These are phyloP conservation scores for Acleris emargana DNA, from an alignment of 2,888 invertebrate genomes.

Conservation along the genomic window DNA sequence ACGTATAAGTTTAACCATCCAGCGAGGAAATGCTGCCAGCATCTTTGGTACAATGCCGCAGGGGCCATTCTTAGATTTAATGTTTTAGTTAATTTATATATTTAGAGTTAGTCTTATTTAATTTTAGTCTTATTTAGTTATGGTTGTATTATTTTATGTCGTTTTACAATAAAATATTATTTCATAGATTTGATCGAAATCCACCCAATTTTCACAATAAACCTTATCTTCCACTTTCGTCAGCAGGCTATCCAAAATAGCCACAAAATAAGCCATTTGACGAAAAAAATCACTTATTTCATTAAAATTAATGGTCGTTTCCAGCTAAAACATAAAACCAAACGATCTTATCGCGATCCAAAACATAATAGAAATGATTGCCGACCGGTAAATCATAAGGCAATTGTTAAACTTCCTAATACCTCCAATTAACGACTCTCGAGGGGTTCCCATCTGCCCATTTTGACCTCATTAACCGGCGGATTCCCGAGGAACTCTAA, in stretches of 20 bases:
- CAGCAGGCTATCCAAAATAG: neutral
- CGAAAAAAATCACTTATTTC: neutral
- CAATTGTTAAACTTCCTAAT: conserved; percentile 30
- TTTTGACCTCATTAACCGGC: conserved; percentile 12
- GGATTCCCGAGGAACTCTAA: neutral
- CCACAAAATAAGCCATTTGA: neutral
- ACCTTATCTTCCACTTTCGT: neutral
- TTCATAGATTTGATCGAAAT: too few species aligned
- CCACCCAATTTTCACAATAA: neutral
- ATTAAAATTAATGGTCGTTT: conserved; percentile 18
- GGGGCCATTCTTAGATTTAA: too few species aligned
- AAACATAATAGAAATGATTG: conserved; percentile 26
- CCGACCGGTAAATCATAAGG: conserved; percentile 25
- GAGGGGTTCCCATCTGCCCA: conserved; percentile 4
- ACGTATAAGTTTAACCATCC: too few species aligned
- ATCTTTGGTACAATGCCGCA: too few species aligned
- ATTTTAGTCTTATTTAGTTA: too few species aligned
- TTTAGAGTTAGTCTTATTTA: too few species aligned
- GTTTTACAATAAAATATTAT: too few species aligned
- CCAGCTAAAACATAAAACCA: conserved; percentile 17
- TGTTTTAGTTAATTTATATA: too few species aligned
- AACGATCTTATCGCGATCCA: conserved; percentile 22
- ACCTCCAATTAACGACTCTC: conserved; percentile 26
- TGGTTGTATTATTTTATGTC: too few species aligned
- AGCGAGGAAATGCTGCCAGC: too few species aligned